A percentile compares a stretch with the other conserved stretches of the same genome.
These are phyloP conservation scores for Agapostemon virescens DNA, from an alignment of 2,888 invertebrate species.

Conservation along the genomic window DNA sequence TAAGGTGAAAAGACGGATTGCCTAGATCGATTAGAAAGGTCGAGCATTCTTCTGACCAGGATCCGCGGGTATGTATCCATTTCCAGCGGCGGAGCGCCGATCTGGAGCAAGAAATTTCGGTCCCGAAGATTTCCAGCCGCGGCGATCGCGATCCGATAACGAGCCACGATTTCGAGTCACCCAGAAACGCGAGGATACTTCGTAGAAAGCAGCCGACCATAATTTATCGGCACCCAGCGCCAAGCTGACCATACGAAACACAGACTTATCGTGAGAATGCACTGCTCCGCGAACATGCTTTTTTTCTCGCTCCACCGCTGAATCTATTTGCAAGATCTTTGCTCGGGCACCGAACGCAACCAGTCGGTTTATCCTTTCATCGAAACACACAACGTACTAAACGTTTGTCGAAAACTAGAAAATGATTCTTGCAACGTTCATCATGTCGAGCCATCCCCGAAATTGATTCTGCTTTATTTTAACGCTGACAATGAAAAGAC, in stretches of 20 bases:
- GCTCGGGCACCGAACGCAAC: not conserved
- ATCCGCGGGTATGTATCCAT: constrained; percentile 37
- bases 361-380: not conserved
- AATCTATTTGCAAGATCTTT: not conserved
- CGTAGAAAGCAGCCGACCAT: not conserved
- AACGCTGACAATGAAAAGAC: not conserved
- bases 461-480: not conserved
- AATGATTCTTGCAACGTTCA: not conserved
- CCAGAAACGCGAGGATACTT: constrained; percentile 40
- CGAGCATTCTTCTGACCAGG: constrained; percentile 55
- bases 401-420: not conserved
- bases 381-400: not conserved
- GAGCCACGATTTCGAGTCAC: constrained; percentile 59
- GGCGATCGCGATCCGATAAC: constrained; percentile 54
- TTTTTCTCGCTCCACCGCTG: not conserved
- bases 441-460: not conserved
- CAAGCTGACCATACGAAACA: constrained; percentile 28
- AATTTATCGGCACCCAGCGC: constrained; percentile 22
- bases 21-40: constrained; percentile 60
- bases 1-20: constrained; percentile 58
- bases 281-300: not conserved
- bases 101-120: constrained; percentile 59
- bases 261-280: not conserved
- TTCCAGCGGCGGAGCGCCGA: constrained; percentile 21
- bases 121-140: constrained; percentile 31